Percentiles rank a stretch among this genome's conserved stretches.
Evolutionary conservation across 1,140 invertebrate genomes (phyloP).

Genomic region (Meteorus sp.): DNA sequence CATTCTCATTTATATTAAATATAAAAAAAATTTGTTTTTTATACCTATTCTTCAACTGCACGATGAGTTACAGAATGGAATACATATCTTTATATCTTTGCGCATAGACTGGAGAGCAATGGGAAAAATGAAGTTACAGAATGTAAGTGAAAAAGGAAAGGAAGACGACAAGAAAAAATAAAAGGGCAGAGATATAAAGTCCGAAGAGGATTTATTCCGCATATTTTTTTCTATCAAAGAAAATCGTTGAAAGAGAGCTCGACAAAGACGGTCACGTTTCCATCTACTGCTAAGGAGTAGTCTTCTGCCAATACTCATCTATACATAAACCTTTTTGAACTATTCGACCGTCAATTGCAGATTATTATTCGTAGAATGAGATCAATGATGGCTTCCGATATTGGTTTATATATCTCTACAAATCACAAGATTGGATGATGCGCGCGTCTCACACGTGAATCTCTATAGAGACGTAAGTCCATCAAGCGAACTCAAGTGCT

Average conservation of each 20-base stretch:
- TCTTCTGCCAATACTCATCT: too few relatives aligned
- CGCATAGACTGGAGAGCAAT: too few relatives aligned
- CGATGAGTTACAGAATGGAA: constrained; percentile 2
- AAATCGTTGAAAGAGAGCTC: not conserved
- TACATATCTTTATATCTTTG: constrained; percentile 10
- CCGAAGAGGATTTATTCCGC: not conserved
- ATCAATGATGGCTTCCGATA: not conserved
- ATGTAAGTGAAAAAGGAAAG: constrained; percentile 2
- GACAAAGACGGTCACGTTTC: too few relatives aligned
- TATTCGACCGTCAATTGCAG: not conserved
- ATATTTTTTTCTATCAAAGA: constrained; percentile 13
- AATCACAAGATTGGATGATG: constrained; percentile 11
- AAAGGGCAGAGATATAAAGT: constrained; percentile 7
- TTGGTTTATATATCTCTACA: constrained; percentile 8
- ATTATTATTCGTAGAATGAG: constrained; percentile 11
- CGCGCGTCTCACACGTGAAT: not conserved
- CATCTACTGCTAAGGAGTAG: too few relatives aligned
- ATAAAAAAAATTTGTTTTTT: not conserved
- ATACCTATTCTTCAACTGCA: not conserved
- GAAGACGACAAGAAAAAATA: not conserved
- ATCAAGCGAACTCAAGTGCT: not conserved
- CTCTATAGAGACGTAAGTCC: too few relatives aligned
- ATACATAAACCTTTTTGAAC: too few relatives aligned
- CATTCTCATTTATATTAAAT: too few relatives aligned
- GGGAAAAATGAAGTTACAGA: constrained; percentile 2